Conservation (phyloP, 2,888 invertebrate species). For the Andrena marginata region DNA sequence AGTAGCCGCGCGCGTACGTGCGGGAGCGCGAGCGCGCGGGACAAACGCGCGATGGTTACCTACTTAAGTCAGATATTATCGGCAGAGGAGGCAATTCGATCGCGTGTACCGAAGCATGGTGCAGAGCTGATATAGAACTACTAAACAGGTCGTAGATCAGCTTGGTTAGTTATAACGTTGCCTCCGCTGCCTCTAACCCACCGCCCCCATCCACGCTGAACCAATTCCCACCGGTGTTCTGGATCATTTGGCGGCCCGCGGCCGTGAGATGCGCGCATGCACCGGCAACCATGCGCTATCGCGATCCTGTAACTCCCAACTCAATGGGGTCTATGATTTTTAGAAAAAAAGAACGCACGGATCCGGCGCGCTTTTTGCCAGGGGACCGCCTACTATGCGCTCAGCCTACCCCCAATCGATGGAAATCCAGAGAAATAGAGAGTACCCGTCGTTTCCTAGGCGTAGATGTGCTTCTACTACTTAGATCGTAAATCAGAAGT, state of each 20-base stretch:
- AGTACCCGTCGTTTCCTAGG: not conserved
- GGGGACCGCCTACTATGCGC: not conserved
- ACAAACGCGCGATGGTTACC: conserved; percentile 69
- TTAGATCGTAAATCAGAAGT: too few species aligned
- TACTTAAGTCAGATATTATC: conserved; percentile 76
- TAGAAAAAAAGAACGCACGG: conserved; percentile 25
- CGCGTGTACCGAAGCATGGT: conserved; percentile 74
- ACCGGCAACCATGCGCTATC: conserved; percentile 75
- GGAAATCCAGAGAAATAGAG: conserved; percentile 11
- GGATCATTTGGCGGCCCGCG: conserved; percentile 85
- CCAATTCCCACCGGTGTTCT: conserved; percentile 85
- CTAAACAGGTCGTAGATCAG: conserved; percentile 85
- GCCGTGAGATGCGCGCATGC: conserved; percentile 80
- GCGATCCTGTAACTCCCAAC: conserved; percentile 69
- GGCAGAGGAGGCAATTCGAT: conserved; percentile 75
- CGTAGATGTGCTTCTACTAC: too few species aligned
- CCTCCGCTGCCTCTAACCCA: conserved; percentile 64
- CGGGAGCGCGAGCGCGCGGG: conserved; percentile 30
- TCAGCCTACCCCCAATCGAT: not conserved
- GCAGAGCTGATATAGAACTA: conserved; percentile 84
- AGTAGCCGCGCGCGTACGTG: not conserved
- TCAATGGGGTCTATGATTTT: conserved; percentile 61
- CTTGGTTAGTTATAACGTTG: conserved; percentile 82
- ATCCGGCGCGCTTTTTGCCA: not conserved
- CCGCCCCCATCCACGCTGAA: conserved; percentile 77